Base-by-base conservation (phyloP, 1,140 invertebrate genomes). In the Hyles euphorbiae region DNA sequence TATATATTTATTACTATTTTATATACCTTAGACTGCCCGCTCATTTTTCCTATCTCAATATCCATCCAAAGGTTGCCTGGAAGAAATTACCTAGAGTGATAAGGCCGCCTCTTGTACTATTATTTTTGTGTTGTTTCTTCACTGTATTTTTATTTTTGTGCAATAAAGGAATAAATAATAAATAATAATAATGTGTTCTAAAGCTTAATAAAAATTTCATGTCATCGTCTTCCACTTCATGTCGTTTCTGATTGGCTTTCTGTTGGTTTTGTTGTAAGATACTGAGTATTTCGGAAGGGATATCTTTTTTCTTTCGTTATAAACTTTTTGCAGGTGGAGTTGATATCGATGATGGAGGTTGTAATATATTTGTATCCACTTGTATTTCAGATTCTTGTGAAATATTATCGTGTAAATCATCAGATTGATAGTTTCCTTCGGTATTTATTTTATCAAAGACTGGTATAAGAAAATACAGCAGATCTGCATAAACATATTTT, bases 401-500 rank as follows among this genome's bases (percentile, higher is more conserved):
- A 22, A 22, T 22, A 22, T 22, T 22, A 22, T 22, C 22, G 22
- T 22, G 22, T 22, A 22, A 22, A 22, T 22, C 22, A 22, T 22
- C 22, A 22, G 22, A 22, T 61, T 46, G 59, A 61, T 61, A 48
- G 34, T 61, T 61, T 49, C 59, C 53, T 55, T 44, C 44, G 47
- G 52, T 22, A 55, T 55, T 48, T 55, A 34, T 54, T 61, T 61
- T 61, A 61, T 46, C 52, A 48, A 61, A 61, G 44, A 61, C 45
- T 34, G 59, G 59, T 61, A 45, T 53, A 44, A 60, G 51, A 53
- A 60, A 60, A 53, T 60, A 53, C 36, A 60, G 58, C 51, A 60
- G n/a, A 32, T 60, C 33, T 45, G 34, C 32, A 47, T 53, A 60
- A 53, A 53, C 58, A 53, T 54, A 61, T 49, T 46, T 61, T 61